These are phyloP conservation scores for Amorpha juglandis DNA, from an alignment of 2,888 invertebrate species.

Conservation along the genomic window DNA sequence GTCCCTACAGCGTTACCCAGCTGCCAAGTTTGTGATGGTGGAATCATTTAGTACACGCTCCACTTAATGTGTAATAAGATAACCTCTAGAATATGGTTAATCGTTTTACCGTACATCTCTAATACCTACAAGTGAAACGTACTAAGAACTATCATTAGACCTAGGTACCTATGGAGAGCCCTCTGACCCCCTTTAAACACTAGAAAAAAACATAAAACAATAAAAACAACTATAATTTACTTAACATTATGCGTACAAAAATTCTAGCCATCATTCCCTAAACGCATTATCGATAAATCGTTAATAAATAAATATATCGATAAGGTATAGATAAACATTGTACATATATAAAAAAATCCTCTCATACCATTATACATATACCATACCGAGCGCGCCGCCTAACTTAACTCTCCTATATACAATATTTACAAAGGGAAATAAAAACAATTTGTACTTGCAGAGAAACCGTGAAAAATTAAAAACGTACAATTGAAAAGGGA, in stretches of 20 bases:
- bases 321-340: conserved; percentile 75
- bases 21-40: conserved; percentile 57
- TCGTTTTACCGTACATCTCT: conserved; percentile 54
- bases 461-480: conserved; percentile 76
- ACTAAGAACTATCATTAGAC: conserved; percentile 61
- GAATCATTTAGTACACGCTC: conserved; percentile 45
- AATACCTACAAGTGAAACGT: conserved; percentile 26
- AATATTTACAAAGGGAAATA: conserved; percentile 84
- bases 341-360: conserved; percentile 75
- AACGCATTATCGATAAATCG: conserved; percentile 66
- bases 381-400: conserved; percentile 64
- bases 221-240: conserved; percentile 83
- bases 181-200: conserved; percentile 57
- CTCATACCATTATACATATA: conserved; percentile 71
- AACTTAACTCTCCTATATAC: conserved; percentile 78
- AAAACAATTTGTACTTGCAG: conserved; percentile 85
- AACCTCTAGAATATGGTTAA: conserved; percentile 70
- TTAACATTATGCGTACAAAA: conserved; percentile 83
- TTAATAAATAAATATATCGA: conserved; percentile 77
- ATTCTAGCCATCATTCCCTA: conserved; percentile 68
- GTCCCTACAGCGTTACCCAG: conserved; percentile 39
- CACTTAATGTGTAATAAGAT: conserved; percentile 63
- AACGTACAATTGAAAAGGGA: conserved; percentile 64
- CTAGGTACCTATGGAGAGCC: conserved; percentile 57
- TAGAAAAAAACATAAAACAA: conserved; percentile 69